A percentile compares a stretch with the other conserved stretches of the same genome.
Evolutionary conservation across 1,140 invertebrate genomes (phyloP).

Genomic region (Acromyrmex charruanus): DNA sequence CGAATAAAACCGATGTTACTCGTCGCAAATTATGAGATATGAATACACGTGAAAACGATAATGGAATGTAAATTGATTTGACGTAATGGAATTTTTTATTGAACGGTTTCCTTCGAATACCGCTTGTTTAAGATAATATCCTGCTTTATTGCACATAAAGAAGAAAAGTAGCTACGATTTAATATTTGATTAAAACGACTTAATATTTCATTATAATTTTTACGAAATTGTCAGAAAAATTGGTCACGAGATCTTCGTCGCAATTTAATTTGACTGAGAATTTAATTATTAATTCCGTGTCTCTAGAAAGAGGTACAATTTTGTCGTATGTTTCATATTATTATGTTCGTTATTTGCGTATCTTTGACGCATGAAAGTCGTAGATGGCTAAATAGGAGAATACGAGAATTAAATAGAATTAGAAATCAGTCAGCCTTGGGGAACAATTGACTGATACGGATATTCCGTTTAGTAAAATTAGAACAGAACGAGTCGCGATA

Average conservation of each 20-base stretch:
- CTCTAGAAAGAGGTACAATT: background rate
- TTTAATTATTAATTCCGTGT: background rate
- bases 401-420: background rate
- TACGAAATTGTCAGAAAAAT: background rate
- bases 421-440: constrained; percentile 9
- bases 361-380: background rate
- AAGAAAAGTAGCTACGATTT: no score
- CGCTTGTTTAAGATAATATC: background rate
- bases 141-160: background rate
- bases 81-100: background rate
- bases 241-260: background rate
- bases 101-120: background rate
- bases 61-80: background rate
- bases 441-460: background rate
- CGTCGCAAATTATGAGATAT: background rate
- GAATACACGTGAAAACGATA: background rate
- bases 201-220: background rate
- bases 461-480: constrained; percentile 12
- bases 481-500: background rate
- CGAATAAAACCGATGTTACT: background rate
- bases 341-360: background rate
- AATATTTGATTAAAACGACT: background rate
- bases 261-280: background rate
- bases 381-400: background rate
- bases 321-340: background rate